Percentiles rank a stretch among this genome's conserved stretches.
These are phyloP conservation scores for Forbesichthys papilliferus DNA, from an alignment of 2,113 vertebrate genomes.

Conservation along the genomic window DNA sequence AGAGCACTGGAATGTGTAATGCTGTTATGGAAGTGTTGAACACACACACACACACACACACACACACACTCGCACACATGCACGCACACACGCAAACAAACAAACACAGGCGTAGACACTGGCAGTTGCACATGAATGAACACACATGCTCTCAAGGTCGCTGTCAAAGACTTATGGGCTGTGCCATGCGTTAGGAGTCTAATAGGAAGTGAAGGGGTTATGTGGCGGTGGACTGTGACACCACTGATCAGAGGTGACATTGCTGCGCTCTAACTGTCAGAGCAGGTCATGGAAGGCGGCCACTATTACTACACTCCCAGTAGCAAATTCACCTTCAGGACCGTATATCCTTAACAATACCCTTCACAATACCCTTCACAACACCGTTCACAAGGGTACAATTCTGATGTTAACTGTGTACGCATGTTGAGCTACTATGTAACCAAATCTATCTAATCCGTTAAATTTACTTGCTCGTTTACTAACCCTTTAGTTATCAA, in stretches of 20 bases:
- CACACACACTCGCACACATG: background rate
- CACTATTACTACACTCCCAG: slow-evolving; percentile 41
- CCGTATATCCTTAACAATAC: slow-evolving; percentile 17
- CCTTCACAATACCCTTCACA: too few species aligned
- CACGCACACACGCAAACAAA: slow-evolving; percentile 12
- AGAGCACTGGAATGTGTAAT: slow-evolving; percentile 79
- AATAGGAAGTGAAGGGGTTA: slow-evolving; percentile 72
- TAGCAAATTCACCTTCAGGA: slow-evolving; percentile 63
- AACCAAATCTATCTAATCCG: background rate
- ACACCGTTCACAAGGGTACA: too few species aligned
- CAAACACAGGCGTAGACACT: slow-evolving; percentile 33
- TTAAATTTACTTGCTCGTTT: too few species aligned
- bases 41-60: background rate
- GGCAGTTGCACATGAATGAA: background rate
- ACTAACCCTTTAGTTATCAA: too few species aligned
- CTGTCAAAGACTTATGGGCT: slow-evolving; percentile 66
- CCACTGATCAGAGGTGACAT: slow-evolving; percentile 74
- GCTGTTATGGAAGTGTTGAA: slow-evolving; percentile 65
- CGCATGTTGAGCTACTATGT: too few species aligned
- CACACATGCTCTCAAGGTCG: slow-evolving; percentile 57
- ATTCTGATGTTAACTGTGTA: too few species aligned
- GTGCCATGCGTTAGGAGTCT: slow-evolving; percentile 54
- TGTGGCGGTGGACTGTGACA: slow-evolving; percentile 62
- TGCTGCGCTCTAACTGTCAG: slow-evolving; percentile 30
- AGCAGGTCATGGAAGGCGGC: slow-evolving; percentile 51